phyloP scores from a whole-genome alignment of 2,797 vertebrate genomes.

The Xenops minutus region DNA sequence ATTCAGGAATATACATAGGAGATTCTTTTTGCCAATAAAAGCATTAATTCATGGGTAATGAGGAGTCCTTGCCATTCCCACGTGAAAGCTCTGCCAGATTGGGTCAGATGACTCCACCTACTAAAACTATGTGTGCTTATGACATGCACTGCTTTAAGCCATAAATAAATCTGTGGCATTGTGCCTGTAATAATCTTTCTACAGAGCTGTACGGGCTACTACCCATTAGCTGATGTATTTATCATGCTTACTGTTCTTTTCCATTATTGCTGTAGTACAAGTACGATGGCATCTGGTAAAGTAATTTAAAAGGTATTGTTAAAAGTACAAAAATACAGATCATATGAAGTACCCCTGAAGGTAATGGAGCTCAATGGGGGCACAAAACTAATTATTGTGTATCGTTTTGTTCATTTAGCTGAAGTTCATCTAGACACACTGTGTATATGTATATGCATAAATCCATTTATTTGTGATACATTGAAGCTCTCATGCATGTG shows the following conservation, averaged over 20 bases:
- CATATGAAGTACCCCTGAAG: background rate
- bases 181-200: conserved; percentile 57
- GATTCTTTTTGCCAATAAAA: conserved; percentile 56
- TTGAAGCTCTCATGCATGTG: background rate
- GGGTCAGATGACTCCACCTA: conserved; percentile 62
- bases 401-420: background rate
- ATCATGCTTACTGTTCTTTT: conserved; percentile 53
- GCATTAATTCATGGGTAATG: conserved; percentile 53
- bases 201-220: conserved; percentile 30
- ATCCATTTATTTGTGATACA: background rate
- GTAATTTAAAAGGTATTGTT: conserved; percentile 28
- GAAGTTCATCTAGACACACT: background rate
- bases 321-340: conserved; percentile 1
- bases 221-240: conserved; percentile 54
- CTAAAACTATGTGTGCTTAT: conserved; percentile 56
- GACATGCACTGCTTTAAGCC: conserved; percentile 46
- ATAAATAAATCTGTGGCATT: conserved; percentile 58
- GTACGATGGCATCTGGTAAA: conserved; percentile 31
- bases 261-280: conserved; percentile 1
- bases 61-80: conserved; percentile 34
- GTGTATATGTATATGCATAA: background rate
- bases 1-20: conserved; percentile 34
- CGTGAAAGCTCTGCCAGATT: conserved; percentile 54
- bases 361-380: background rate
- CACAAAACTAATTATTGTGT: background rate